phyloP scores from a whole-genome alignment of 2,888 invertebrate genomes.

The Dynastes tityus region DNA sequence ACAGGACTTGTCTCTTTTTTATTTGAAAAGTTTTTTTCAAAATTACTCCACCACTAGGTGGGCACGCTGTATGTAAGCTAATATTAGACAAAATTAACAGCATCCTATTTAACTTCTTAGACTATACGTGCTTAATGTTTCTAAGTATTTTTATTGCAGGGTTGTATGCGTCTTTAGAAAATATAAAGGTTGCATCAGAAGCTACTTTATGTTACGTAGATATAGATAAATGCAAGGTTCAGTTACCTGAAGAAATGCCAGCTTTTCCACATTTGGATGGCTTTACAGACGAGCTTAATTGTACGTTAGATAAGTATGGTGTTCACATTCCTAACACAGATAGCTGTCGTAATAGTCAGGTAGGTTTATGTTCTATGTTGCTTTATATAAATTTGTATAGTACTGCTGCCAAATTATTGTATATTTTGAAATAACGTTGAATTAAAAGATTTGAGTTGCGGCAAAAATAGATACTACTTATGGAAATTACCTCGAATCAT shows the following conservation, averaged over 20 bases:
- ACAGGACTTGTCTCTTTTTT: too few species aligned
- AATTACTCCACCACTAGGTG: too few species aligned
- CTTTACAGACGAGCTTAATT: conserved; percentile 88
- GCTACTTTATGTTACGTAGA: conserved; percentile 96
- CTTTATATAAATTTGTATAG: neutral
- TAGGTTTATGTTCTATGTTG: conserved; percentile 47
- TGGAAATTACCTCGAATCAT: too few species aligned
- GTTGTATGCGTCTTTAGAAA: conserved; percentile 77
- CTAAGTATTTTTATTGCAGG: conserved; percentile 67
- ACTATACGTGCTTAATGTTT: neutral
- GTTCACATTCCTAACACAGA: conserved; percentile 69
- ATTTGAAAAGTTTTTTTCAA: too few species aligned
- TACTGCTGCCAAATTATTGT: too few species aligned
- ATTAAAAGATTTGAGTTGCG: too few species aligned
- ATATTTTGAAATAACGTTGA: too few species aligned
- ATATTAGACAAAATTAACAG: too few species aligned
- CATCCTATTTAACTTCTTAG: too few species aligned
- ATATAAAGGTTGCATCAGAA: conserved; percentile 81
- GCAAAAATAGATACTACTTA: too few species aligned
- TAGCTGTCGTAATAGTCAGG: conserved; percentile 59
- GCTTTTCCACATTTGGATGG: conserved; percentile 92
- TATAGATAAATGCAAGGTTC: conserved; percentile 93
- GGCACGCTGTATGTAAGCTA: too few species aligned
- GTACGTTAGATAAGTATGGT: conserved; percentile 80
- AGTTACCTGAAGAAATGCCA: conserved; percentile 96